Base-by-base conservation (phyloP, 1,140 invertebrate genomes). In the Andrena cerasifolii region DNA sequence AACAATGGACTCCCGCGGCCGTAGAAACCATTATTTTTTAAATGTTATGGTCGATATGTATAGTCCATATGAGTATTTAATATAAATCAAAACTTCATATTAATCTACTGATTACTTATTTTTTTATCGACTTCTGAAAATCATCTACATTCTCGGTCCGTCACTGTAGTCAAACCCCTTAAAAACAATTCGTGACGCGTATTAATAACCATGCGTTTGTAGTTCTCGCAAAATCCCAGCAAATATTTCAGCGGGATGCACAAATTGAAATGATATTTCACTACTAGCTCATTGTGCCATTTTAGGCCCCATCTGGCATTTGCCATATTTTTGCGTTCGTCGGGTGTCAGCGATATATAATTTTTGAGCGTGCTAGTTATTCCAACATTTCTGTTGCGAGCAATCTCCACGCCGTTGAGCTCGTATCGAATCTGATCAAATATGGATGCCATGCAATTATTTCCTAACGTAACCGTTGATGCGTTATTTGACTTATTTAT, bases 351-450 rank as follows among this genome's bases (percentile, higher is more conserved):
- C 49, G n/a, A n/a, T n/a, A n/a, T 51, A 31, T 62, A 53, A 43
- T 59, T 59, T 58, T 78, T 71, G 16, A 78, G 40, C 1, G 28
- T 53, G 12, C 66, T 78, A 7, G 67, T 71, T 6, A 65, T 28
- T 51, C 67, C 76, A 45, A 71, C 59, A 47, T 78, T 72, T 56
- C 56, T 71, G 18, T 47, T 53, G 2, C 18, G 6, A 78, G 71
- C 75, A 47, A 71, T 63, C 21, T 91, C 90, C 3, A 90, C 78
- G 33, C 87, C 90, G 81, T 91, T 91, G 3, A 93, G 8, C 85
- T 92, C 90, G 81, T 92, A 93, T 49, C 90, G 82, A n/a, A 92
- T 91, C 79, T 93, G 91, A 74, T 91, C 87, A 85, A 93, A 93
- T 12, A 93, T 74, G 86, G 88, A 88, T 33, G 87, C 79, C 7